These are phyloP conservation scores for Dioctria linearis DNA, from an alignment of 2,888 invertebrate genomes.

Conservation along the genomic window DNA sequence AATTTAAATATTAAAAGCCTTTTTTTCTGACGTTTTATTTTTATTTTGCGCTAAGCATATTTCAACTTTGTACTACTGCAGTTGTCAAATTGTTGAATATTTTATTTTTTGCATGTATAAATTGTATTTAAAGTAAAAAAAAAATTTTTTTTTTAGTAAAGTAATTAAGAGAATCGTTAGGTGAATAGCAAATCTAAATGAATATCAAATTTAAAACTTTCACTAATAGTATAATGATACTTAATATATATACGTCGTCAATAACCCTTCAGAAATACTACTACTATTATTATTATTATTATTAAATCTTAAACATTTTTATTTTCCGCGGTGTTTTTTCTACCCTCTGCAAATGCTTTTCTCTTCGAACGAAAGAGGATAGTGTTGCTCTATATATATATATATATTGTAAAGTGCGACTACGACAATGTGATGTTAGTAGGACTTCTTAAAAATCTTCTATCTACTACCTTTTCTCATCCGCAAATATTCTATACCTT, in stretches of 20 bases:
- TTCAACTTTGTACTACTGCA: neutral
- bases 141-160: constrained; percentile 36
- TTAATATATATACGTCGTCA: constrained; percentile 37
- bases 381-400: constrained; percentile 6
- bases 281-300: constrained; percentile 6
- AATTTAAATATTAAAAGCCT: constrained; percentile 13
- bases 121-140: constrained; percentile 58
- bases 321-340: constrained; percentile 59
- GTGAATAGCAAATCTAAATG: constrained; percentile 40
- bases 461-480: constrained; percentile 31
- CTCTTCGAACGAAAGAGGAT: constrained; percentile 20
- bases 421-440: constrained; percentile 1
- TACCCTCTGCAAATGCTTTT: constrained; percentile 36
- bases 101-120: constrained; percentile 60
- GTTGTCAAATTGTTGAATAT: constrained; percentile 58
- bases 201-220: constrained; percentile 35
- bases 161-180: constrained; percentile 27
- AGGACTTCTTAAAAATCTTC: constrained; percentile 8
- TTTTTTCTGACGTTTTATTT: neutral
- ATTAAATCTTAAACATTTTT: constrained; percentile 34
- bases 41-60: neutral
- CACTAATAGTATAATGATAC: constrained; percentile 45
- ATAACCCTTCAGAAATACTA: constrained; percentile 39
- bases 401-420: neutral
- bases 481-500: constrained; percentile 38